A percentile compares a stretch with the other conserved stretches of the same genome.
Evolutionary conservation across 2,113 vertebrate genomes (phyloP).

Genomic region (Microtus montanus): DNA sequence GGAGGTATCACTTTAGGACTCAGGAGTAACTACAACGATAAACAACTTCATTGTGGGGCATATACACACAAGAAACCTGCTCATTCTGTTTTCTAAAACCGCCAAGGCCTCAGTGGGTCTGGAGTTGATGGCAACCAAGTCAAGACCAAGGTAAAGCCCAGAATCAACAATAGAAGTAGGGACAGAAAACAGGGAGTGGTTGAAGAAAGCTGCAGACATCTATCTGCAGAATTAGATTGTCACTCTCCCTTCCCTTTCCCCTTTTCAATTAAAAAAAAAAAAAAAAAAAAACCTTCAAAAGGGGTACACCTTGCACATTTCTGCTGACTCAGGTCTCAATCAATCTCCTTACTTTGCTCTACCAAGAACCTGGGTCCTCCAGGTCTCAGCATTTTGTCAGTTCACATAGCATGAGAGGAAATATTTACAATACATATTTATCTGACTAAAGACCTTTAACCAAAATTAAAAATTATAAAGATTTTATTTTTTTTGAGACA

Average conservation of each 20-base stretch:
- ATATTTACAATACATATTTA: constrained; percentile 43
- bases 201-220: constrained; percentile 43
- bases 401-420: constrained; percentile 45
- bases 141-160: constrained; percentile 41
- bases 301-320: constrained; percentile 51
- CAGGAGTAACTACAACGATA: constrained; percentile 80
- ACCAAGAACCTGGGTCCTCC: constrained; percentile 38
- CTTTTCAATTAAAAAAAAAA: too few species aligned
- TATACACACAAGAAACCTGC: constrained; percentile 77
- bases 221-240: not conserved
- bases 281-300: constrained; percentile 33
- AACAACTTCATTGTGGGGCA: constrained; percentile 79
- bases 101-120: constrained; percentile 70
- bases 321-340: constrained; percentile 65
- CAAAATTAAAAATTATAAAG: constrained; percentile 38
- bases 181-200: constrained; percentile 22
- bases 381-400: constrained; percentile 61
- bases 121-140: constrained; percentile 35
- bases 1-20: constrained; percentile 79
- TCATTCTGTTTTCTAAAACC: constrained; percentile 73
- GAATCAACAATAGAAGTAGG: constrained; percentile 25
- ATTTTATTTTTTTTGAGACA: not conserved
- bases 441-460: constrained; percentile 29
- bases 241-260: not conserved
- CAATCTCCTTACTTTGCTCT: constrained; percentile 56